These are phyloP conservation scores for Aradophagus sp. DNA, from an alignment of 1,140 invertebrate species.

Conservation along the genomic window DNA sequence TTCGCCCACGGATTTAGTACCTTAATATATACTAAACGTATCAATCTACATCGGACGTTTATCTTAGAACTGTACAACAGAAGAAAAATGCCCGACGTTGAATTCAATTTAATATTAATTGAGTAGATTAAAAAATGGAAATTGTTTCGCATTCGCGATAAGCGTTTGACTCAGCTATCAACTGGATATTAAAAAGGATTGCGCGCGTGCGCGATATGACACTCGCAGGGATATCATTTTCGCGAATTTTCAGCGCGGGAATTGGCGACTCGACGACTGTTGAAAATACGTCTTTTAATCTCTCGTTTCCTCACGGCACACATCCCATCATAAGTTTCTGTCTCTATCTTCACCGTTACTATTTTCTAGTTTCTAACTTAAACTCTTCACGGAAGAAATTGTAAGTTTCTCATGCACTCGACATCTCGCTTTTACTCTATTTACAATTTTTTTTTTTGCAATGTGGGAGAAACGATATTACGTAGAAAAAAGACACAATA, in stretches of 20 bases:
- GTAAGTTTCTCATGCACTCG: conserved; percentile 26
- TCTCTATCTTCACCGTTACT: too few relatives aligned
- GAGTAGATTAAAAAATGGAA: conserved; percentile 39
- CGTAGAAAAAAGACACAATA: too few relatives aligned
- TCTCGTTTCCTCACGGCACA: conserved; percentile 6
- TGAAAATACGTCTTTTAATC: conserved; percentile 41
- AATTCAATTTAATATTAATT: too few relatives aligned
- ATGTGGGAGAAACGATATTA: too few relatives aligned
- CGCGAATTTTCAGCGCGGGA: conserved; percentile 45
- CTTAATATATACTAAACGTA: too few relatives aligned
- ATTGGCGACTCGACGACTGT: conserved; percentile 35
- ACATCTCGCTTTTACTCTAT: conserved; percentile 21
- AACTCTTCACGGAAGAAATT: conserved; percentile 58
- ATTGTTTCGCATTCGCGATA: conserved; percentile 23
- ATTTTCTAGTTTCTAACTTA: too few relatives aligned
- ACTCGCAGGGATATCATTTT: conserved; percentile 11
- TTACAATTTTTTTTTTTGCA: conserved; percentile 10
- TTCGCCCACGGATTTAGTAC: too few relatives aligned
- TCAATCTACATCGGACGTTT: too few relatives aligned
- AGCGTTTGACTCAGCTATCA: conserved; percentile 33
- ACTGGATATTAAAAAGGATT: conserved; percentile 49
- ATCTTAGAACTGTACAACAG: too few relatives aligned
- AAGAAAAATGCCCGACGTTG: too few relatives aligned
- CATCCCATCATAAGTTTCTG: too few relatives aligned
- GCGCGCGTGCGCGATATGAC: conserved; percentile 38